Evolutionary conservation across 2,888 invertebrate genomes (phyloP).

Genomic region (Chydorus sphaericus): DNA sequence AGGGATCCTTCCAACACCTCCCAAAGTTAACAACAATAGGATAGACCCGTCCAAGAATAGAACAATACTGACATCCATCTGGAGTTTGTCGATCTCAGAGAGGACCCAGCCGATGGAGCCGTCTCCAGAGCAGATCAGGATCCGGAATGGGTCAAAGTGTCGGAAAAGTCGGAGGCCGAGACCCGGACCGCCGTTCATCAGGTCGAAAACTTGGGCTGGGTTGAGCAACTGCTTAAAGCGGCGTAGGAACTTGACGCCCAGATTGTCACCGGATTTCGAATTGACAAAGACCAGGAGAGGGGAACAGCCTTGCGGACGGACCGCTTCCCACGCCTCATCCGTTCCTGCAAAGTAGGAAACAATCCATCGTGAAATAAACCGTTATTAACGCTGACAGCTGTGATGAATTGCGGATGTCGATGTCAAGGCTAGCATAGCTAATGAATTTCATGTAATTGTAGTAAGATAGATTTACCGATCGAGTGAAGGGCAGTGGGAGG

Average conservation of each 20-base stretch:
- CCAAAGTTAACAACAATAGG: too few relatives aligned
- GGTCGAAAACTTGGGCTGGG: constrained; percentile 94
- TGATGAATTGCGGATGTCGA: too few relatives aligned
- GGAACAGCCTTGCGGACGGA: constrained; percentile 45
- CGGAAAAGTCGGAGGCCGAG: constrained; percentile 79
- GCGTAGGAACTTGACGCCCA: constrained; percentile 82
- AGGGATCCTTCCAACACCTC: too few relatives aligned
- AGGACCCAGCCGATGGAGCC: constrained; percentile 97
- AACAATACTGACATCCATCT: constrained; percentile 67
- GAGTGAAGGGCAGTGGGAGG: constrained; percentile 87
- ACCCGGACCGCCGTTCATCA: constrained; percentile 67
- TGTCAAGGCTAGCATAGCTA: too few relatives aligned
- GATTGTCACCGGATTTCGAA: constrained; percentile 95
- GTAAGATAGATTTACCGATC: constrained; percentile 40
- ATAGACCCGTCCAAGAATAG: background rate
- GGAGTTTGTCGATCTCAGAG: constrained; percentile 84
- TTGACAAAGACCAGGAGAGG: constrained; percentile 94
- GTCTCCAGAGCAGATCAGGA: constrained; percentile 92
- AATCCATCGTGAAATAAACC: constrained; percentile 1
- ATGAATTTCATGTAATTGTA: background rate
- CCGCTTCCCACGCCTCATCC: constrained; percentile 84
- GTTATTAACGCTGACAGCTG: background rate
- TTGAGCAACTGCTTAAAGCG: constrained; percentile 89
- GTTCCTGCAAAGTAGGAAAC: constrained; percentile 39
- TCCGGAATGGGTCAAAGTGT: constrained; percentile 88